Evolutionary conservation across 2,113 vertebrate genomes (phyloP).

Genomic region (Pseudopodoces humilis): DNA sequence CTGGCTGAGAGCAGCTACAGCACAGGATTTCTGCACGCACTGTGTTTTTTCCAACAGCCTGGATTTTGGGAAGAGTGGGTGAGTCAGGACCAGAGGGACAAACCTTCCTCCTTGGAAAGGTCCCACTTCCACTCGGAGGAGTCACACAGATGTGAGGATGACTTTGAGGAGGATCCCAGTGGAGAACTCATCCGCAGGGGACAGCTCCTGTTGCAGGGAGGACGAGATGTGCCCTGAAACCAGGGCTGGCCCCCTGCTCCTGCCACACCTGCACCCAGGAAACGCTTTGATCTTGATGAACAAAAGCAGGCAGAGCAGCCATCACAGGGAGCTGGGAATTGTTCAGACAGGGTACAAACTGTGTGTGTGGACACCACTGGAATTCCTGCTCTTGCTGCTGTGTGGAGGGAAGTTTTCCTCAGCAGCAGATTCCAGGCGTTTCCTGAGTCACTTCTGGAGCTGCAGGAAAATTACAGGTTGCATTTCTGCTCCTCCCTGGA

Average conservation of each 20-base stretch:
- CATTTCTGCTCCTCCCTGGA: background rate
- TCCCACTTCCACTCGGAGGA: background rate
- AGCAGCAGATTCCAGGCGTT: background rate
- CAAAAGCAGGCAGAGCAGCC: background rate
- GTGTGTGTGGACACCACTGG: fast-evolving
- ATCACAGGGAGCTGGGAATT: background rate
- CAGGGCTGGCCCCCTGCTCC: background rate
- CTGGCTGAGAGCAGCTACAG: background rate
- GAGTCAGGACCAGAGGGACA: background rate
- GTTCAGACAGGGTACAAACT: background rate
- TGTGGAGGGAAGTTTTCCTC: background rate
- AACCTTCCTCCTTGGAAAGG: background rate
- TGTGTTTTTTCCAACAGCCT: background rate
- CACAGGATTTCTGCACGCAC: fast-evolving
- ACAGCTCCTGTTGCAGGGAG: background rate
- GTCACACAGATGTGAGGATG: background rate
- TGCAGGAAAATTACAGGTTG: background rate
- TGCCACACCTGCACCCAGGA: background rate
- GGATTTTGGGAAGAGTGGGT: background rate
- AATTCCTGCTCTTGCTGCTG: background rate
- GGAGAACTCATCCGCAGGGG: background rate
- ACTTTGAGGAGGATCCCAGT: background rate
- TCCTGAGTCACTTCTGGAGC: background rate
- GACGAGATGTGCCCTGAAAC: background rate
- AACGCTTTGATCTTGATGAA: background rate